Evolutionary conservation across 2,888 invertebrate species (phyloP).

Genomic region (Nasonovia ribisnigri): DNA sequence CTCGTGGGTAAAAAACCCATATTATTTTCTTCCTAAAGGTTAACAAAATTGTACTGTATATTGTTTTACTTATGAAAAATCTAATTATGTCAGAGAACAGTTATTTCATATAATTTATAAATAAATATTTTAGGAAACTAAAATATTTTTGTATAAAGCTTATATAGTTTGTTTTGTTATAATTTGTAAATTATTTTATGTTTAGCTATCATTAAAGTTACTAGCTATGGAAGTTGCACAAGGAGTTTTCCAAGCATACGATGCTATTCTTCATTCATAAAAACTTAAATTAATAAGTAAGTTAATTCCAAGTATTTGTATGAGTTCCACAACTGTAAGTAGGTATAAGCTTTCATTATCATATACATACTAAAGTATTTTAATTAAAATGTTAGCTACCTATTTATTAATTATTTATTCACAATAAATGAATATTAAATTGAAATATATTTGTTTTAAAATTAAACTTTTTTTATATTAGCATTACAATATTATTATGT

Average conservation of each 20-base stretch:
- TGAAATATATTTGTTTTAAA: background rate
- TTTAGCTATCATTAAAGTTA: constrained; percentile 85
- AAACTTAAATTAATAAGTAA: constrained; percentile 2
- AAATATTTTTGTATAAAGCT: background rate
- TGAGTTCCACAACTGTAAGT: constrained; percentile 10
- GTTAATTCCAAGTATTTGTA: constrained; percentile 35
- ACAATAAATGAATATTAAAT: background rate
- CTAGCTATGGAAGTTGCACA: constrained; percentile 92
- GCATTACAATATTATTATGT: constrained; percentile 5
- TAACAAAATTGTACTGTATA: background rate
- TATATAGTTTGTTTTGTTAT: background rate
- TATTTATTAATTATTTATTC: constrained; percentile 35
- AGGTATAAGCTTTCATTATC: constrained; percentile 34
- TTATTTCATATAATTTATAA: background rate
- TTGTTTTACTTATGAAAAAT: background rate
- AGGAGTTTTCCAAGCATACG: constrained; percentile 93
- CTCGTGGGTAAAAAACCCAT: background rate
- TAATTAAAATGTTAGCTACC: constrained; percentile 28
- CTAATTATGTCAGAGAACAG: background rate
- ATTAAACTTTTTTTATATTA: constrained; percentile 5
- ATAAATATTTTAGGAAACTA: background rate
- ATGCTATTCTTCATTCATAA: constrained; percentile 78
- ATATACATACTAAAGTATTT: constrained; percentile 25
- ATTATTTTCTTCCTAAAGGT: background rate
- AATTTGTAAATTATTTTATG: constrained; percentile 68